phyloP scores from a whole-genome alignment of 2,888 invertebrate genomes.

The Drosophila aldrichi region DNA sequence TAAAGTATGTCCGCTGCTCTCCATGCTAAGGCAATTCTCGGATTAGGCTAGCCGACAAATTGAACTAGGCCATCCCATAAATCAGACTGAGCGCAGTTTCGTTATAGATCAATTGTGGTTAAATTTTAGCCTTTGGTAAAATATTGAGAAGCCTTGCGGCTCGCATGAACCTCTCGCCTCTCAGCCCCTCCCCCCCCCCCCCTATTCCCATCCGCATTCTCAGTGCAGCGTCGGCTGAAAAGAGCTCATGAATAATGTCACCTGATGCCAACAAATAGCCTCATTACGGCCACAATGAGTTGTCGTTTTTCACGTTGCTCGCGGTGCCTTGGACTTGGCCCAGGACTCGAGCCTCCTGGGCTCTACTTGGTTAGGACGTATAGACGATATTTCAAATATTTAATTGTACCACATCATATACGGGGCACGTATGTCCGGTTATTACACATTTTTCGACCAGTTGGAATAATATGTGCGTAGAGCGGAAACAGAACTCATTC shows the following conservation, averaged over 20 bases:
- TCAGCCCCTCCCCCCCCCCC: background rate
- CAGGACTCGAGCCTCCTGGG: background rate
- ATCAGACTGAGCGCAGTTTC: conserved; percentile 22
- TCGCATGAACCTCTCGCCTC: background rate
- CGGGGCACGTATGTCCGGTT: background rate
- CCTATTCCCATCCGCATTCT: background rate
- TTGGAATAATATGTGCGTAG: conserved; percentile 10
- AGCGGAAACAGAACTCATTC: conserved; percentile 2
- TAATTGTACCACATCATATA: conserved; percentile 8
- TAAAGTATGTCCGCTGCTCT: background rate
- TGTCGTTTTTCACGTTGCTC: conserved; percentile 24
- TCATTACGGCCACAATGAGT: conserved; percentile 43
- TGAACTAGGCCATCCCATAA: conserved; percentile 15
- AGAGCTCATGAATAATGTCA: conserved; percentile 55
- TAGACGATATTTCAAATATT: conserved; percentile 10
- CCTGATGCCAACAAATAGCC: conserved; percentile 50
- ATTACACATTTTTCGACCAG: conserved; percentile 11
- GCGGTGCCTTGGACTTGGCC: background rate
- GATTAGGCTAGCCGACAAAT: background rate
- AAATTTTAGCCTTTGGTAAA: background rate
- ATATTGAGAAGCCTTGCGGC: conserved; percentile 4
- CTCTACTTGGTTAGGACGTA: background rate
- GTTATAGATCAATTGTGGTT: conserved; percentile 36
- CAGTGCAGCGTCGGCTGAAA: conserved; percentile 12
- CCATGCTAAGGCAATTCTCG: background rate